Base-by-base conservation (phyloP, 2,888 invertebrate species). In the Anarsia innoxiella region DNA sequence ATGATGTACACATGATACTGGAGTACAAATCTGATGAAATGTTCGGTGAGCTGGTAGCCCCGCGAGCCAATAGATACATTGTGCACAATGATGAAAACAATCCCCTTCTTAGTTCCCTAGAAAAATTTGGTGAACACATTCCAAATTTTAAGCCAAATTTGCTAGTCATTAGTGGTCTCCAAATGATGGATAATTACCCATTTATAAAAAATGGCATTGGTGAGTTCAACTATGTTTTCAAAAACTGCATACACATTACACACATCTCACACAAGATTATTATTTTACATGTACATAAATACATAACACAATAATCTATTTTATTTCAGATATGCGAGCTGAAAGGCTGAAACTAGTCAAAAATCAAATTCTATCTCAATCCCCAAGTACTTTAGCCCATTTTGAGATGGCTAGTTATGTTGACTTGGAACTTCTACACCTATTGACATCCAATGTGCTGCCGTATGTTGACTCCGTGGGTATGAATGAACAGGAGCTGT, bases 381-480 rank as follows among this genome's bases (percentile, higher is more conserved):
- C 89, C 0, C 39, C 56, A 8, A 67, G 83, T 5, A 92, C 93
- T 2, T 72, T 89, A 46, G 86, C 92, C 30, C 94, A 95, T 64
- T 95, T 95, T 64, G 95, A 95, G 70, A 91, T 95, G 92, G 95
- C 94, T 2, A 94, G 94, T 32, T 94, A 92, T 55, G 90, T 91
- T 0, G 94, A 95, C 59, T 80, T 90, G 36, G 84, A 87, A 29
- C 75, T 94, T 6, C 67, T 95, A 6, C 75, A 86, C 37, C 89
- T 92, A 31, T 69, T 95, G 1, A 86, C 88, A 0, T 84, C 89
- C 2, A 84, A 88, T 48, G 87, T 95, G 0, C 77, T 94, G 42
- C 92, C 93, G 0, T 90, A 88, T 57, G 88, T 91, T 0, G 93
- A 95, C 62, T 94, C 94, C 0, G 79, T 94, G 2, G 95, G 95